These are phyloP conservation scores for Corythaixoides concolor DNA, from an alignment of 2,113 vertebrate species.

Conservation along the genomic window DNA sequence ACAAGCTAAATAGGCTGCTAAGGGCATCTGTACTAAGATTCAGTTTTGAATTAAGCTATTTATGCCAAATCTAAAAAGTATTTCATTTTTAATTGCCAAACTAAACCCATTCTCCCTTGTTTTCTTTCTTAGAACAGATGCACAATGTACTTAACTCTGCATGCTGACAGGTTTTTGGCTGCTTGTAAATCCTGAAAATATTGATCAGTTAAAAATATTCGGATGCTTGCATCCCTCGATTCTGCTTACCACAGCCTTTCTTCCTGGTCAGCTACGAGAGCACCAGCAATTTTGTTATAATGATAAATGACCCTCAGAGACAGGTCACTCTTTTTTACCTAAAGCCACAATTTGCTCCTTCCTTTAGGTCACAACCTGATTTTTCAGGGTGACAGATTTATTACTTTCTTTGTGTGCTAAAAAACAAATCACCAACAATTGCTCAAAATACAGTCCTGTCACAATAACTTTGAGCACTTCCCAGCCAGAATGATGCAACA, in stretches of 20 bases:
- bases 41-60: background rate
- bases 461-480: slow-evolving; percentile 53
- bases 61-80: background rate
- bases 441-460: slow-evolving; percentile 75
- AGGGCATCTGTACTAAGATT: background rate
- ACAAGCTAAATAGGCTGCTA: background rate
- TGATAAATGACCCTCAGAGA: slow-evolving; percentile 89
- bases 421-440: slow-evolving; percentile 84
- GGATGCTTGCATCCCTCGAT: slow-evolving; percentile 75
- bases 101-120: background rate
- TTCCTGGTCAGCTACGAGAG: slow-evolving; percentile 78
- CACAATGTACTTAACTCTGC: background rate
- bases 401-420: slow-evolving; percentile 82
- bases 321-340: slow-evolving; percentile 88
- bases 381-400: slow-evolving; percentile 92
- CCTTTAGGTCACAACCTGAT: slow-evolving; percentile 82
- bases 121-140: slow-evolving; percentile 13
- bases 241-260: slow-evolving; percentile 89
- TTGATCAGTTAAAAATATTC: slow-evolving; percentile 80
- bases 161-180: slow-evolving; percentile 41
- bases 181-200: slow-evolving; percentile 73
- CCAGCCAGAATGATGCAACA: slow-evolving; percentile 29
- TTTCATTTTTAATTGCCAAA: slow-evolving; percentile 6
- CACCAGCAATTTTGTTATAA: slow-evolving; percentile 86
- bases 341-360: slow-evolving; percentile 93